Evolutionary conservation across 2,113 vertebrate genomes (phyloP), one percentile per base, ranked within the genome.

Genomic region (Athene cunicularia): DNA sequence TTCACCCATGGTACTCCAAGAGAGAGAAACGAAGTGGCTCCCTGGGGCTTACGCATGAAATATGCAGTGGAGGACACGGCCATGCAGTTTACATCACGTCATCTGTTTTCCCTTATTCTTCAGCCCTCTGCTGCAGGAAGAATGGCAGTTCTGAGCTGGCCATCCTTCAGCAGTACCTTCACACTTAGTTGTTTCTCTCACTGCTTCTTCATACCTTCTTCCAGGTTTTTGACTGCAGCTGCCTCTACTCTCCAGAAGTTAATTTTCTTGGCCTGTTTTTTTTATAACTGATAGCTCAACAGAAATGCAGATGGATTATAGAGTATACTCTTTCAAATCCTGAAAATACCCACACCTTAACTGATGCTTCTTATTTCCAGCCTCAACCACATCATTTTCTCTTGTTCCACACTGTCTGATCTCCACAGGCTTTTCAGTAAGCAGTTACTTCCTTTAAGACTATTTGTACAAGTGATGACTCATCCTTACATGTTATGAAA

Each of bases 1-100:
- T 53, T 77, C 33, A 49, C 8, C 11, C 30, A 55, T 0, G 0
- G 23, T 2, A 2, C 17, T 37, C 22, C 28, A 47, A 1, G 2
- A 1, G 2, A n/a, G 39, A 62, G 17, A 27, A 79, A 59, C 3
- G 0, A 77, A 56, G n/a, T 20, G 9, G 19, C 8, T 43, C 8
- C 33, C 28, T n/a, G 18, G 11, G 41, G 33, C 3, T 16, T 50
- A 28, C 70, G 30, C 37, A 49, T 2, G 3, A 93, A 90, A 68
- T 74, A 22, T 23, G 16, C 1, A 3, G n/a, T 22, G 37, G 15
- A 74, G 9, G 26, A 23, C 37, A 33, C 14, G 47, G 30, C 12
- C 39, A 23, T 53, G 24, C 26, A 71, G 52, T 41, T 67, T 22
- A 59, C 19, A 67, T 4, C 7, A 14, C 16, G 20, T 35, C 21